Evolutionary conservation across 2,113 vertebrate species (phyloP).

Genomic region (Antechinus flavipes): DNA sequence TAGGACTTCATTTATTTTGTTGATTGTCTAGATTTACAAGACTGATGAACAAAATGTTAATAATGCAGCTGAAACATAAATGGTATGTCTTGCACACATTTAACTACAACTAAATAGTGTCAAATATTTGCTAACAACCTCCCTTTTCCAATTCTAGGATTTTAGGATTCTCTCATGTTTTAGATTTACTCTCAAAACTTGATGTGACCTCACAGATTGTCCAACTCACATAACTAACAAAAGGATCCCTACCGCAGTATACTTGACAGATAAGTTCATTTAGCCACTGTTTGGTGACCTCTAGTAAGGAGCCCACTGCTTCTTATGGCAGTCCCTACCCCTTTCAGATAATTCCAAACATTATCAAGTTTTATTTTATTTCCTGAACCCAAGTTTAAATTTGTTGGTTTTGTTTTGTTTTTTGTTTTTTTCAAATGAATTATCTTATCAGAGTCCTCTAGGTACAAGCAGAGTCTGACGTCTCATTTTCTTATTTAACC

Average conservation of each 20-base stretch:
- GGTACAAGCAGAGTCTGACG: neutral
- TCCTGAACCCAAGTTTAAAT: neutral
- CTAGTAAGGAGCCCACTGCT: neutral
- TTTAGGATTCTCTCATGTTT: neutral
- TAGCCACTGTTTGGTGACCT: neutral
- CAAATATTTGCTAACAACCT: neutral
- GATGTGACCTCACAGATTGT: neutral
- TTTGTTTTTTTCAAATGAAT: neutral
- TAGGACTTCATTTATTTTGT: neutral
- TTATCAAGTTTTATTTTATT: neutral
- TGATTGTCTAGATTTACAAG: neutral
- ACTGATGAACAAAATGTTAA: neutral
- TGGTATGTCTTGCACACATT: neutral
- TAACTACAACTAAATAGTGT: neutral
- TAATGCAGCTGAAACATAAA: neutral
- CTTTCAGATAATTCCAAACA: neutral
- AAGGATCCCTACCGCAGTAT: neutral
- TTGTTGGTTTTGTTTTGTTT: neutral
- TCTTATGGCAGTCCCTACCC: neutral
- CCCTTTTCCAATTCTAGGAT: neutral
- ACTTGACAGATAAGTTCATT: neutral
- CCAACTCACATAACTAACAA: neutral
- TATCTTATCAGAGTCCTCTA: neutral
- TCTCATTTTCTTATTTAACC: neutral
- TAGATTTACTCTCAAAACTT: neutral